Conservation (phyloP, 2,113 vertebrate species). For the Brienomyrus longianalis region DNA sequence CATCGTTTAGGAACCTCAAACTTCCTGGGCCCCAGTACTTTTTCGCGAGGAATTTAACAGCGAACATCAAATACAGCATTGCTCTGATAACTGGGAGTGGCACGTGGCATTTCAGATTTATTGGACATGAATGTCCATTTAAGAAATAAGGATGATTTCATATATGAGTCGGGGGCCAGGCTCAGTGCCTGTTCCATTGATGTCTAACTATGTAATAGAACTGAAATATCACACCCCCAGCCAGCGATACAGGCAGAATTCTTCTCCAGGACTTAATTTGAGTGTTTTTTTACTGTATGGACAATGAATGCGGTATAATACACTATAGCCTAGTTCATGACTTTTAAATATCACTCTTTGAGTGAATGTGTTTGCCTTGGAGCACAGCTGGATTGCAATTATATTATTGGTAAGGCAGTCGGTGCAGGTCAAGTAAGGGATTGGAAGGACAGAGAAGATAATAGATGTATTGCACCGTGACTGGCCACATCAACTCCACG, state of each 20-base stretch:
- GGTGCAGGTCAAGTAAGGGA: conserved; percentile 43
- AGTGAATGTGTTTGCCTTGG: conserved; percentile 17
- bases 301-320: conserved; percentile 15
- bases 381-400: conserved; percentile 38
- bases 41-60: neutral
- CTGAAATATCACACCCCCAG: neutral
- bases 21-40: neutral
- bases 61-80: neutral
- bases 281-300: neutral
- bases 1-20: neutral
- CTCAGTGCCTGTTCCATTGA: neutral
- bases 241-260: neutral
- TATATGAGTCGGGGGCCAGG: neutral
- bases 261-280: neutral
- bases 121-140: neutral
- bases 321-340: neutral
- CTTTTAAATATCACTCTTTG: neutral
- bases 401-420: conserved; percentile 35
- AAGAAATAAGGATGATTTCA: neutral
- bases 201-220: neutral
- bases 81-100: neutral
- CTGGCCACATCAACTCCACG: conserved; percentile 35
- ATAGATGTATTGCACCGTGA: conserved; percentile 42
- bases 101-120: neutral
- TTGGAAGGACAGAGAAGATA: conserved; percentile 34